Base-by-base conservation (phyloP, 2,797 vertebrate genomes). In the Calcarius lapponicus region DNA sequence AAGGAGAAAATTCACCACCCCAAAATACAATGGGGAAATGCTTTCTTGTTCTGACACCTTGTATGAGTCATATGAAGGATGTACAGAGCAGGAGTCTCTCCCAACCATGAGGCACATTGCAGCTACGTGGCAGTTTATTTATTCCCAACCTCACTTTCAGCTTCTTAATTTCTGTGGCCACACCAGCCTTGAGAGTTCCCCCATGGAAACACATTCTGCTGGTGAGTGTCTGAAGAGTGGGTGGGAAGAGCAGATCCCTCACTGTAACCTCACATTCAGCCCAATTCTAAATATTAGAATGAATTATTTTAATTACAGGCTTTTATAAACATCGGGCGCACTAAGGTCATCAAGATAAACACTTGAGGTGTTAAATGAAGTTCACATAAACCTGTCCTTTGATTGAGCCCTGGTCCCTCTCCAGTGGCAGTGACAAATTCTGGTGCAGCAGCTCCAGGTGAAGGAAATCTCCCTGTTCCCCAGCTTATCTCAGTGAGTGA, bases 71-170 rank as follows among this genome's bases (percentile, higher is more conserved):
- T 3, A 2, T 1, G 2, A 87, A 66, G 32, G 42, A 19, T 21
- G 40, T 2, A 5, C 28, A 40, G 62, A 43, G 19, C n/a, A 87
- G 20, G 9, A 62, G 7, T 26, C 3, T 1, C 3, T 64, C 7
- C 31, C 72, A 60, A 1, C 7, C 14, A 3, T 8, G 17, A 6
- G 28, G 28, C 20, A 29, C 8, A 11, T 13, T 48, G 43, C 56
- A 83, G 34, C 12, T 40, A 28, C 0, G 1, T 0, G 4, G 4
- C 13, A 31, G 21, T 48, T 88, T 32, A 28, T 29, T 45, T 73
- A 26, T 60, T 85, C 65, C 31, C 32, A 32, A 6, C 18, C 25
- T 36, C 21, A 50, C 11, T 32, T 83, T 71, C 69, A 86, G 16
- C 9, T 36, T 75, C 17, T 57, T 45, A 10, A 43, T 74, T 32